Evolutionary conservation across 2,888 invertebrate species (phyloP).

Genomic region (Nemotelus nigrinus): DNA sequence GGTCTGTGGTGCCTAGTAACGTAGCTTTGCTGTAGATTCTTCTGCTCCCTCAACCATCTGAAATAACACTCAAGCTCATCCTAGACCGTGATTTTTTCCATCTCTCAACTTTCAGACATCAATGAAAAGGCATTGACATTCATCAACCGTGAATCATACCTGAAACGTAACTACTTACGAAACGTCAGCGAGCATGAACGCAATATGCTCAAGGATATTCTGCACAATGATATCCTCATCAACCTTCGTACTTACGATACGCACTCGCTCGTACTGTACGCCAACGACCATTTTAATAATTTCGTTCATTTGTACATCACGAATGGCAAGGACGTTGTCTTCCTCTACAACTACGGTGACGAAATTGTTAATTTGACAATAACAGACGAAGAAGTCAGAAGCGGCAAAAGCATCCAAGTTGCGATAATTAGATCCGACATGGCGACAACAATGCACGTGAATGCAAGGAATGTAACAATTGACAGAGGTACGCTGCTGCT

Average conservation of each 20-base stretch:
- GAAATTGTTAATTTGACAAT: slow-evolving; percentile 83
- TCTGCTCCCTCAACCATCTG: too few relatives aligned
- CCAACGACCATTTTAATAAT: slow-evolving; percentile 92
- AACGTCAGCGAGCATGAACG: slow-evolving; percentile 71
- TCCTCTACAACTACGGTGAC: slow-evolving; percentile 84
- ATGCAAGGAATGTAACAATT: slow-evolving; percentile 77
- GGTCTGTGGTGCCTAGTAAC: too few relatives aligned
- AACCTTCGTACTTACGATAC: slow-evolving; percentile 89
- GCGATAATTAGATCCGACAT: slow-evolving; percentile 81
- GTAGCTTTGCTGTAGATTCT: too few relatives aligned
- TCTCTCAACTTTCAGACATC: slow-evolving; percentile 73
- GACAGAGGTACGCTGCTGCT: slow-evolving; percentile 76
- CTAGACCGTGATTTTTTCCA: background rate
- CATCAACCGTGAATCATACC: slow-evolving; percentile 79
- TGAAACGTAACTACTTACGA: slow-evolving; percentile 82
- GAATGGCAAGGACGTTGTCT: slow-evolving; percentile 81
- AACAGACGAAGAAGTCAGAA: slow-evolving; percentile 77
- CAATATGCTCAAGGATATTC: slow-evolving; percentile 74
- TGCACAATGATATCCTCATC: slow-evolving; percentile 83
- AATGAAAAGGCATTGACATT: slow-evolving; percentile 91
- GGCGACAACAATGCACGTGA: slow-evolving; percentile 82
- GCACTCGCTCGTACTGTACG: slow-evolving; percentile 85
- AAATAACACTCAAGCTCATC: too few relatives aligned
- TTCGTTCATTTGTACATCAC: slow-evolving; percentile 89
- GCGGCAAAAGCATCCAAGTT: slow-evolving; percentile 86